Conservation (phyloP, 92 coral and sea anemone species). For the Zoanthus solanderi region DNA sequence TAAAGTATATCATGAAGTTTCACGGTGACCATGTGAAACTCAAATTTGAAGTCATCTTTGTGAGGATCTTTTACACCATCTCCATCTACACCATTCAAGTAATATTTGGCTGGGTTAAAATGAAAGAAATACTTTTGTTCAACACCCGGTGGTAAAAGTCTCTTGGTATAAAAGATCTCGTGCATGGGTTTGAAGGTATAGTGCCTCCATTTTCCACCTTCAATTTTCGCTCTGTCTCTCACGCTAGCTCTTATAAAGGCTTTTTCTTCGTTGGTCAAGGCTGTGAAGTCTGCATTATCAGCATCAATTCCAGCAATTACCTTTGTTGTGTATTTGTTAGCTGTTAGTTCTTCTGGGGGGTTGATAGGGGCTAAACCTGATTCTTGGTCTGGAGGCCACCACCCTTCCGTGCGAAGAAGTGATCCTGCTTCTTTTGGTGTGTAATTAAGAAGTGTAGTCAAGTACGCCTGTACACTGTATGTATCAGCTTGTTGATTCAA, state of each 20-base stretch:
- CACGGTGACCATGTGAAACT: conserved; percentile 4
- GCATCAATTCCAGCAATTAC: too few relatives aligned
- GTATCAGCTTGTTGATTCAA: conserved; percentile 58
- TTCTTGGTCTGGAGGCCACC: background rate
- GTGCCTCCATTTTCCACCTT: too few relatives aligned
- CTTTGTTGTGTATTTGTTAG: background rate
- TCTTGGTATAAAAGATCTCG: too few relatives aligned
- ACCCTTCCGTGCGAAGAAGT: background rate
- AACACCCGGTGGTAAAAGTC: background rate
- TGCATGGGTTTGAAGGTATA: too few relatives aligned
- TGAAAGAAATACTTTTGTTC: too few relatives aligned
- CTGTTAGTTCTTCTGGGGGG: background rate
- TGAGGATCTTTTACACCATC: background rate
- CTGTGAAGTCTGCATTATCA: background rate
- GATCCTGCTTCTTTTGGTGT: background rate
- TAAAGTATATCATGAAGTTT: background rate
- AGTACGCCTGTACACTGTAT: conserved; percentile 29
- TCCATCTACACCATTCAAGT: background rate
- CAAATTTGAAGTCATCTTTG: background rate
- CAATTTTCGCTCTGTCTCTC: too few relatives aligned
- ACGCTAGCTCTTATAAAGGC: too few relatives aligned
- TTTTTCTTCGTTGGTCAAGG: background rate
- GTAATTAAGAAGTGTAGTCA: conserved; percentile 35
- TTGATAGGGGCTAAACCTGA: background rate
- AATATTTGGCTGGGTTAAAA: background rate